These are phyloP conservation scores for Champsocephalus esox DNA, from an alignment of 2,797 vertebrate species.

Conservation along the genomic window DNA sequence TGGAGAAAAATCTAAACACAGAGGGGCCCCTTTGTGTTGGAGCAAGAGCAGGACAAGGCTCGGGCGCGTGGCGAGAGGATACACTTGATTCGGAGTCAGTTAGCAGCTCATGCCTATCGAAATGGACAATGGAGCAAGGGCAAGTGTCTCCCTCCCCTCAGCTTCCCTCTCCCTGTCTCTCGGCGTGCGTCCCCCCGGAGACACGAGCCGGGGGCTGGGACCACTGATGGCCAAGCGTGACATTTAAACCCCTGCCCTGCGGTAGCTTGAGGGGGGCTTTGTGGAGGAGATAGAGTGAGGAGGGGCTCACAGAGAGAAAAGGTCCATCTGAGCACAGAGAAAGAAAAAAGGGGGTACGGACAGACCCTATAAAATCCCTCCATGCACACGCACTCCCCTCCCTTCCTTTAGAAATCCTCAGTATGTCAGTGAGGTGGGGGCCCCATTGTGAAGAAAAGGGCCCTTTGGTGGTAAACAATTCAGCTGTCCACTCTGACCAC, in stretches of 20 bases:
- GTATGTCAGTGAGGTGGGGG: constrained; percentile 69
- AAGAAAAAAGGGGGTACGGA: constrained; percentile 67
- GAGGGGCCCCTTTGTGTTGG: constrained; percentile 72
- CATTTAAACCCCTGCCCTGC: constrained; percentile 86
- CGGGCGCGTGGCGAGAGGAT: constrained; percentile 81
- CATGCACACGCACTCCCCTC: constrained; percentile 30
- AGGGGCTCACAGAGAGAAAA: constrained; percentile 4
- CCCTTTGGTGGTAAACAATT: constrained; percentile 84
- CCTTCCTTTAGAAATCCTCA: constrained; percentile 68
- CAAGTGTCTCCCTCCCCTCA: constrained; percentile 77
- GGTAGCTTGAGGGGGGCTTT: constrained; percentile 77
- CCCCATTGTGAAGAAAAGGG: constrained; percentile 83
- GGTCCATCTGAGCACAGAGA: constrained; percentile 78
- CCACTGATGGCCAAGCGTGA: constrained; percentile 85
- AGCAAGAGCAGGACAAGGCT: constrained; percentile 72
- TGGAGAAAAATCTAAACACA: constrained; percentile 56
- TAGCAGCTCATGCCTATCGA: constrained; percentile 82
- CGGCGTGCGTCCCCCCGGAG: constrained; percentile 73
- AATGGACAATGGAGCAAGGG: constrained; percentile 78
- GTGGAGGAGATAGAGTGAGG: constrained; percentile 38
- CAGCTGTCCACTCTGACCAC: constrained; percentile 85
- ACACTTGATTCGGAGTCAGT: constrained; percentile 84
- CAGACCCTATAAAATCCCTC: constrained; percentile 67
- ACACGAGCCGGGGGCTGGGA: constrained; percentile 83
- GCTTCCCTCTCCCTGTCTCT: constrained; percentile 66